These are phyloP conservation scores for Drosophila takahashii DNA, from an alignment of 1,140 invertebrate genomes.

Conservation along the genomic window DNA sequence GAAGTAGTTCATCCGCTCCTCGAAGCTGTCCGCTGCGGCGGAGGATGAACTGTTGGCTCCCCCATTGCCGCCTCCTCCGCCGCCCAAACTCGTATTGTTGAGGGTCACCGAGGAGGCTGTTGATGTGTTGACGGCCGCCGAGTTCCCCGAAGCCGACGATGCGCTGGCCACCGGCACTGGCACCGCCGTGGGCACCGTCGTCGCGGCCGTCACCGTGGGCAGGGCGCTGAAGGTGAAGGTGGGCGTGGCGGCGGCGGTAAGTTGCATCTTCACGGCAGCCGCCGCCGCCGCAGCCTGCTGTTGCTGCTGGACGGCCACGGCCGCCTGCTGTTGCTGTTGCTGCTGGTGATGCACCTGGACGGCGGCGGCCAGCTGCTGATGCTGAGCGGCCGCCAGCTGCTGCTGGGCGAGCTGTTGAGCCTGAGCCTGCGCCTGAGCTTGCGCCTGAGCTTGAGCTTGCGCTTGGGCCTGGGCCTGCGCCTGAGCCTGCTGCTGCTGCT, in stretches of 20 bases:
- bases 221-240: conserved; percentile 79
- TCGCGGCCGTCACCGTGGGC: conserved; percentile 66
- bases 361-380: conserved; percentile 58
- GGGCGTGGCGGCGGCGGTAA: conserved; percentile 72
- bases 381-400: conserved; percentile 64
- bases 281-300: conserved; percentile 40
- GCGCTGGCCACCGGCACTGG: conserved; percentile 25
- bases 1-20: conserved; percentile 80
- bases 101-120: conserved; percentile 10
- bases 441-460: conserved; percentile 58
- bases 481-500: conserved; percentile 74
- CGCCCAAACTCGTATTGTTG: conserved; percentile 23
- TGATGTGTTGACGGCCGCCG: conserved; percentile 5
- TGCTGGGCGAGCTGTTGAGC: conserved; percentile 60
- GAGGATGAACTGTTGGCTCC: not conserved
- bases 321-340: conserved; percentile 59
- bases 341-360: conserved; percentile 72
- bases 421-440: conserved; percentile 43
- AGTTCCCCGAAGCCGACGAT: conserved; percentile 16
- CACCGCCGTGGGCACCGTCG: conserved; percentile 24
- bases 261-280: conserved; percentile 68
- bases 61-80: conserved; percentile 1
- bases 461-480: conserved; percentile 56
- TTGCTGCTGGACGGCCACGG: conserved; percentile 37
- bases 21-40: conserved; percentile 59